Conservation (phyloP, 1,140 invertebrate genomes). For the Drosophila navojoa region DNA sequence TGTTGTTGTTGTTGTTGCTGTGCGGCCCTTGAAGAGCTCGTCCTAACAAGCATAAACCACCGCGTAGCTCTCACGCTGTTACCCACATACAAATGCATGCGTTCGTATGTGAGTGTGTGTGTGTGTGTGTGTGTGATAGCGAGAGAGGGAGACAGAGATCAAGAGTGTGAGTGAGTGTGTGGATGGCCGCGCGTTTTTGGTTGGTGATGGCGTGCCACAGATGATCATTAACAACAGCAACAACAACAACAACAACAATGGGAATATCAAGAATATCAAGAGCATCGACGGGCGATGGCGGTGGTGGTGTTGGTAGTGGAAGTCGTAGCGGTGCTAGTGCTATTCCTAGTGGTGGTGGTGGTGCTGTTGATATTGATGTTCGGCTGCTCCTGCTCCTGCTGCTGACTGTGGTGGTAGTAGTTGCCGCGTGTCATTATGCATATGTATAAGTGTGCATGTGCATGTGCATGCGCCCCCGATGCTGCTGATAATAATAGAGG, state of each 20-base stretch:
- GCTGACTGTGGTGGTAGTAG: conserved; percentile 33
- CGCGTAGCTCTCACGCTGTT: conserved; percentile 57
- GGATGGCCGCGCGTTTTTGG: conserved; percentile 72
- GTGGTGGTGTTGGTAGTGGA: background rate
- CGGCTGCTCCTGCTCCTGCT: background rate
- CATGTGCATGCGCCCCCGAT: conserved; percentile 10
- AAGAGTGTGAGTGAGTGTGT: conserved; percentile 54
- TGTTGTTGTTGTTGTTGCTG: conserved; percentile 41
- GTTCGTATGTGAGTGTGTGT: conserved; percentile 41
- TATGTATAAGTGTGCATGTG: conserved; percentile 1
- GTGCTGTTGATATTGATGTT: conserved; percentile 7
- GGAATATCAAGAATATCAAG: conserved; percentile 26
- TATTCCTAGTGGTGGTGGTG: background rate
- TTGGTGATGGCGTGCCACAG: conserved; percentile 71
- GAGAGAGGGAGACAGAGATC: conserved; percentile 13
- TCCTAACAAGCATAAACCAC: conserved; percentile 76
- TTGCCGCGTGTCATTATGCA: conserved; percentile 55
- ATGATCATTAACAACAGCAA: conserved; percentile 57
- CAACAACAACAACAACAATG: conserved; percentile 38
- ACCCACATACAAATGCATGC: conserved; percentile 11
- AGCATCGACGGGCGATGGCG: conserved; percentile 16
- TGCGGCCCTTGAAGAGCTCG: conserved; percentile 47
- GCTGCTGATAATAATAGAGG: conserved; percentile 41
- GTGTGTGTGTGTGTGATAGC: conserved; percentile 17
- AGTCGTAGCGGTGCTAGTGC: background rate